Conservation (phyloP, 2,113 vertebrate species). For the Ceratotherium simum region DNA sequence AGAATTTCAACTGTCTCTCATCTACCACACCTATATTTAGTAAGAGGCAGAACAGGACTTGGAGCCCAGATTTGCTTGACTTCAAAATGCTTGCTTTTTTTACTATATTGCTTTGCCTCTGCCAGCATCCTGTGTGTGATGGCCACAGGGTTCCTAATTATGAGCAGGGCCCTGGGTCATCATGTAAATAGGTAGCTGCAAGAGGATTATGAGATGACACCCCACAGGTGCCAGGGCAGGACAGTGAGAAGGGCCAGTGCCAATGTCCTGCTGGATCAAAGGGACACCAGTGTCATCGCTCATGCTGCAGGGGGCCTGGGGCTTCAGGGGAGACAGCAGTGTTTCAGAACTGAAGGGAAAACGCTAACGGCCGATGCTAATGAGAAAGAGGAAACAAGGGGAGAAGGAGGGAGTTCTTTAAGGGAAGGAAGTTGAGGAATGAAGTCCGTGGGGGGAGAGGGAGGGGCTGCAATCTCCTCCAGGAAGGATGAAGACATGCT, state of each 20-base stretch:
- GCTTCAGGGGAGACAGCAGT: neutral
- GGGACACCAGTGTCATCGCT: neutral
- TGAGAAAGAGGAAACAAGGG: neutral
- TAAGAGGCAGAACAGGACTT: neutral
- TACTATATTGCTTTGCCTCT: neutral
- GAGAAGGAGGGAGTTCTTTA: neutral
- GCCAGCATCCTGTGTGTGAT: neutral
- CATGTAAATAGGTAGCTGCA: neutral
- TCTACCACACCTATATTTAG: neutral
- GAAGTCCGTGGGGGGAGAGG: neutral
- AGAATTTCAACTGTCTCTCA: neutral
- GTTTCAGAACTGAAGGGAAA: conserved; percentile 15
- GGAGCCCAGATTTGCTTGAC: neutral
- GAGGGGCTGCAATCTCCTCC: fast-evolving
- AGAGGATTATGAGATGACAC: neutral
- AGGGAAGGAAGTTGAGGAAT: neutral
- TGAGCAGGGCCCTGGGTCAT: conserved; percentile 36
- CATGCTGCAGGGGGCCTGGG: neutral
- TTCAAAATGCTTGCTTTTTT: conserved; percentile 20
- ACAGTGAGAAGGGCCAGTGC: neutral
- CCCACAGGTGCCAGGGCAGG: neutral
- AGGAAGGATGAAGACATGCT: neutral
- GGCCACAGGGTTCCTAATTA: conserved; percentile 42
- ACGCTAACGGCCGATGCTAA: conserved; percentile 4
- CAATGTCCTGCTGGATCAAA: neutral